Conservation (phyloP, 1,140 invertebrate genomes). For the Steinernema feltiae region DNA sequence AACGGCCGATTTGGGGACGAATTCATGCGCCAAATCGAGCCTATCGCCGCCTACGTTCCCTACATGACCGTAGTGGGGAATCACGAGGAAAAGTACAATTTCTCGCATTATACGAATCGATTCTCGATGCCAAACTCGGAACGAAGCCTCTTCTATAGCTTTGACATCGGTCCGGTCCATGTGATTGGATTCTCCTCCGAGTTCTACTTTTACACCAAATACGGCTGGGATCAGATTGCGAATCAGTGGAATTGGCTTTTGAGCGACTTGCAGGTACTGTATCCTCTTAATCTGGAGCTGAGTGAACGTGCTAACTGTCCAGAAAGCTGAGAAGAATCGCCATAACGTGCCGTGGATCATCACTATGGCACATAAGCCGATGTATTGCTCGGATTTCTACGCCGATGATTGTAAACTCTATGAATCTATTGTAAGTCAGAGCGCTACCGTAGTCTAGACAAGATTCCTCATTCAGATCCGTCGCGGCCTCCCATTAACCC, state of each 20-base stretch:
- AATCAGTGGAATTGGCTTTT: slow-evolving; percentile 84
- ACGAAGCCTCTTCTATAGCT: slow-evolving; percentile 48
- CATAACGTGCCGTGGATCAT: slow-evolving; percentile 77
- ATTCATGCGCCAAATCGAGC: slow-evolving; percentile 82
- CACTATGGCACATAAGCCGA: slow-evolving; percentile 85
- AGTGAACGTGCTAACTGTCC: slow-evolving; percentile 17
- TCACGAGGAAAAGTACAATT: slow-evolving; percentile 68
- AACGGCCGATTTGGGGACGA: slow-evolving; percentile 74
- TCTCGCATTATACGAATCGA: slow-evolving; percentile 41
- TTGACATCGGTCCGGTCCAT: slow-evolving; percentile 80
- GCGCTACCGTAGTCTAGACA: too few relatives aligned
- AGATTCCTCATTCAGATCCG: too few relatives aligned
- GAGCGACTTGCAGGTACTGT: slow-evolving; percentile 66
- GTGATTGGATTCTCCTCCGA: slow-evolving; percentile 86
- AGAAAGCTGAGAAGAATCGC: slow-evolving; percentile 50
- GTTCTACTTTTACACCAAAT: slow-evolving; percentile 80
- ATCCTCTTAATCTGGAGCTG: slow-evolving; percentile 7
- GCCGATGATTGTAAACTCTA: slow-evolving; percentile 72
- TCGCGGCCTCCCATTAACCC: slow-evolving; percentile 16
- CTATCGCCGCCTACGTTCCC: slow-evolving; percentile 76
- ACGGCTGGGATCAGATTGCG: slow-evolving; percentile 73
- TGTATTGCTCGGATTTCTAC: slow-evolving; percentile 89
- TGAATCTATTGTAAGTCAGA: slow-evolving; percentile 34
- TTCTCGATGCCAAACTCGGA: slow-evolving; percentile 47
- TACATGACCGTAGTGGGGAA: slow-evolving; percentile 88